Percentiles rank a stretch among this genome's conserved stretches.
phyloP scores from a whole-genome alignment of 2,797 vertebrate genomes.

The Mionectes olivaceus region DNA sequence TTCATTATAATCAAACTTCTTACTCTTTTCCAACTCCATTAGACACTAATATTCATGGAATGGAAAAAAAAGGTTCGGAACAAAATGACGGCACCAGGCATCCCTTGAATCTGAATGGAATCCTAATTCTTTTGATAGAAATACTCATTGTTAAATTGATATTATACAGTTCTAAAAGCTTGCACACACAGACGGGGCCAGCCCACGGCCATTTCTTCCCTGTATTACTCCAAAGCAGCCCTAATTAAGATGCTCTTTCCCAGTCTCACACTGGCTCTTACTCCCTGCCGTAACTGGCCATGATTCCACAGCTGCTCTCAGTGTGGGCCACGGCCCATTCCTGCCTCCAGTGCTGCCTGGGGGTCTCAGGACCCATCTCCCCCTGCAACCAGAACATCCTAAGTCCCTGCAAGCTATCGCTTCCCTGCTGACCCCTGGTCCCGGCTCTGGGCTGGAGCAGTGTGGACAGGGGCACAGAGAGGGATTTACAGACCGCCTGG shows the following conservation, averaged over 20 bases:
- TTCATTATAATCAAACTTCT: constrained; percentile 56
- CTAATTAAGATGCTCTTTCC: not conserved
- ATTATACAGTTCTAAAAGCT: not conserved
- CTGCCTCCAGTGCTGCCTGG: not conserved
- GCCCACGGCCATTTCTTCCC: not conserved
- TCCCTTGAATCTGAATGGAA: not conserved
- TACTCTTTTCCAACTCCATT: not conserved
- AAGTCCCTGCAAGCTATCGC: not conserved
- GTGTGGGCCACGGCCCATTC: fast-evolving
- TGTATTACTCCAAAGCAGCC: fast-evolving
- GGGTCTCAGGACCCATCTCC: not conserved
- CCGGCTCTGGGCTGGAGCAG: not conserved
- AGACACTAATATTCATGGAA: constrained; percentile 21
- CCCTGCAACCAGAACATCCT: fast-evolving
- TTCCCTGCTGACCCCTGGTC: too few relatives aligned
- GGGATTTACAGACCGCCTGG: fast-evolving
- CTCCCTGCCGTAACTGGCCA: fast-evolving
- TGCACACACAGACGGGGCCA: not conserved
- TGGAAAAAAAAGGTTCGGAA: not conserved
- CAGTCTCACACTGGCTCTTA: fast-evolving
- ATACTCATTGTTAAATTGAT: not conserved
- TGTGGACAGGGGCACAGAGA: not conserved
- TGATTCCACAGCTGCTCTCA: not conserved
- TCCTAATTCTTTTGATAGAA: not conserved
- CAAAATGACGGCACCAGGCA: not conserved